These are phyloP conservation scores for Macropodus opercularis DNA, from an alignment of 2,797 vertebrate species.

Conservation along the genomic window DNA sequence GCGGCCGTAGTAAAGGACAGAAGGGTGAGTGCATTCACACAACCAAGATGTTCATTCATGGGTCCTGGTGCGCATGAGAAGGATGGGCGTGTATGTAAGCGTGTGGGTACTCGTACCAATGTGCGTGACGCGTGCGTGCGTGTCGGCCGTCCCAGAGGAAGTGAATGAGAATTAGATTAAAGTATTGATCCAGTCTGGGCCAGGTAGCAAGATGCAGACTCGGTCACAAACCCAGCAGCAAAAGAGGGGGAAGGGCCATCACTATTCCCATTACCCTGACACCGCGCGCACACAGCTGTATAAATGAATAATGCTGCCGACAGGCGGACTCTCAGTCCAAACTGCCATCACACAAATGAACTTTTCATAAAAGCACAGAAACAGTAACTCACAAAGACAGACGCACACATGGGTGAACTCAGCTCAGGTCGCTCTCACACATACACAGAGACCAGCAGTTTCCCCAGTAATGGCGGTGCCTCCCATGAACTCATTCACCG, in stretches of 20 bases:
- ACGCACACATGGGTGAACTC: conserved; percentile 6
- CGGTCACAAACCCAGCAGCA: conserved; percentile 65
- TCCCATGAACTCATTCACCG: conserved; percentile 81
- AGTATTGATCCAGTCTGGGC: conserved; percentile 82
- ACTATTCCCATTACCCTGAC: conserved; percentile 56
- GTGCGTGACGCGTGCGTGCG: conserved; percentile 12
- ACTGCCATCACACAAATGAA: neutral
- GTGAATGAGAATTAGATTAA: conserved; percentile 79
- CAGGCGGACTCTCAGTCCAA: neutral
- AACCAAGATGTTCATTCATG: conserved; percentile 58
- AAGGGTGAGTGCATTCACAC: conserved; percentile 13
- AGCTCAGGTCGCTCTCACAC: conserved; percentile 12
- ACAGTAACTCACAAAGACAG: neutral
- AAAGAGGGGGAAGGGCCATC: conserved; percentile 20
- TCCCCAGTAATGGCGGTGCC: conserved; percentile 64
- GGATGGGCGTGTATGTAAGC: neutral
- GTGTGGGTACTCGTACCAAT: neutral
- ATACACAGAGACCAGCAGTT: conserved; percentile 13
- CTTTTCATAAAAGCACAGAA: conserved; percentile 1
- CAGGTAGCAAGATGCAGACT: conserved; percentile 73
- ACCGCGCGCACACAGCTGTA: conserved; percentile 29
- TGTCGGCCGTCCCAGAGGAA: conserved; percentile 50
- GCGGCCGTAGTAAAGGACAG: conserved; percentile 40
- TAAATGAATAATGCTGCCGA: neutral
- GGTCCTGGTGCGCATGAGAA: conserved; percentile 14